A percentile compares a stretch with the other conserved stretches of the same genome.
Evolutionary conservation across 2,113 vertebrate species (phyloP).

Genomic region (Sturnira hondurensis): DNA sequence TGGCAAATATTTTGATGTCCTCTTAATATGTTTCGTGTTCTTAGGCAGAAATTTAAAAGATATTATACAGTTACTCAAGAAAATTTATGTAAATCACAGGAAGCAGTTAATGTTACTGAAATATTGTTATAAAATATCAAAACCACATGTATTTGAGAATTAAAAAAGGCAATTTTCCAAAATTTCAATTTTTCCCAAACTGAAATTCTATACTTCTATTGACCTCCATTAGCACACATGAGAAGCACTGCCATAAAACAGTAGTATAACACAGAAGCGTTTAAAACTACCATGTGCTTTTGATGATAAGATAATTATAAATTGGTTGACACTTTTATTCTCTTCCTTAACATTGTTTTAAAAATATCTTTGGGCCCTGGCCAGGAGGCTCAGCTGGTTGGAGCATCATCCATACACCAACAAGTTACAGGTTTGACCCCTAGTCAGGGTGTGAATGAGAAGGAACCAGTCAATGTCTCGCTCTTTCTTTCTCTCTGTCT

Average conservation of each 20-base stretch:
- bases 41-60: conserved; percentile 12
- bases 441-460: too few relatives aligned
- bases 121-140: neutral
- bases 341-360: neutral
- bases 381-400: too few relatives aligned
- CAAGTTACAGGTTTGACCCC: too few relatives aligned
- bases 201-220: neutral
- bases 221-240: neutral
- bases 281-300: neutral
- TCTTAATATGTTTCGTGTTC: neutral
- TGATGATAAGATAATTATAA: neutral
- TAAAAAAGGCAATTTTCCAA: neutral
- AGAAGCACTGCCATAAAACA: neutral
- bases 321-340: neutral
- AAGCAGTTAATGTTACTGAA: neutral
- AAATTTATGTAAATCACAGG: neutral
- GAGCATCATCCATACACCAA: too few relatives aligned
- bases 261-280: neutral
- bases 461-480: too few relatives aligned
- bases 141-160: neutral
- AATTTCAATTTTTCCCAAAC: neutral
- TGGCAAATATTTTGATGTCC: neutral
- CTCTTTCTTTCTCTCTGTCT: too few relatives aligned
- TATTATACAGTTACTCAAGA: neutral
- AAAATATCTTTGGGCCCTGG: neutral